phyloP scores from a whole-genome alignment of 2,113 vertebrate species.

The Gorsachius goisagi region DNA sequence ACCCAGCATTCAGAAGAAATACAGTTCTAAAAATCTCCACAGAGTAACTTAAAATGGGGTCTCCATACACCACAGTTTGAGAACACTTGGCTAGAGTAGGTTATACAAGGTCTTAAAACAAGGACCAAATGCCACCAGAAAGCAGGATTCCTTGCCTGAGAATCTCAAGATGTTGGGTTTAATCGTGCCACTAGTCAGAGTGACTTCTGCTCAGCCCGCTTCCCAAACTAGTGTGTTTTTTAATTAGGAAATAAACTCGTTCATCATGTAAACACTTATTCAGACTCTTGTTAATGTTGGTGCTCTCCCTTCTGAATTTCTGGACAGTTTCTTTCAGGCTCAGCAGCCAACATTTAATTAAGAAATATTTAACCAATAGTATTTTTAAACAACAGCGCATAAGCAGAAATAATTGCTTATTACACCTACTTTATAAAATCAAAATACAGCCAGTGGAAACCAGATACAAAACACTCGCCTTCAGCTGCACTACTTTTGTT shows the following conservation, averaged over 20 bases:
- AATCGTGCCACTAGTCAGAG: not conserved
- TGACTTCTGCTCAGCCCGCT: not conserved
- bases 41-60: not conserved
- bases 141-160: not conserved
- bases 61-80: not conserved
- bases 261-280: not conserved
- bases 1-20: not conserved
- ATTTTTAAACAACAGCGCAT: not conserved
- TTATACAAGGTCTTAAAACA: not conserved
- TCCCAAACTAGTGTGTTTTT: not conserved
- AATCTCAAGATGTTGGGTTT: not conserved
- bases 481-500: constrained; percentile 17
- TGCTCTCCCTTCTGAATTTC: not conserved
- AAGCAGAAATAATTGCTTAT: constrained; percentile 12
- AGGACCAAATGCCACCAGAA: not conserved
- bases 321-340: not conserved
- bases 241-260: not conserved
- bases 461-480: not conserved
- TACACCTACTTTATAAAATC: not conserved
- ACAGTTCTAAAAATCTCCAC: not conserved
- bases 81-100: not conserved
- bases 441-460: constrained; percentile 16
- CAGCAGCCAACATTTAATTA: constrained; percentile 23
- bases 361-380: constrained; percentile 15
- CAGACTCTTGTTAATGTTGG: not conserved